Conservation (phyloP, 2,797 vertebrate species). For the Leptoclinus maculatus region DNA sequence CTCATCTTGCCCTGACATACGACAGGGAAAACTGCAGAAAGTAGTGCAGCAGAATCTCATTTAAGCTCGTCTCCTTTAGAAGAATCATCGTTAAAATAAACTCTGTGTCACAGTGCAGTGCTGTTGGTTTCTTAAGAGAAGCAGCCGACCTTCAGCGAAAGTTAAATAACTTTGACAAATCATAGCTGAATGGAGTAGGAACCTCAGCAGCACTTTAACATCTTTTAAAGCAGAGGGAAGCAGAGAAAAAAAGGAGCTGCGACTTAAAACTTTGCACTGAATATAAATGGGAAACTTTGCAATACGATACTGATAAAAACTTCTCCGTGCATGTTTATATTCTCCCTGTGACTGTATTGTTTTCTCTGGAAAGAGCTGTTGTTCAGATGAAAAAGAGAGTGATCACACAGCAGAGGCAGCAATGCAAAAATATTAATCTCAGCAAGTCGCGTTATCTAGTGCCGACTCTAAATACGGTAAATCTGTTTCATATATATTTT, state of each 20-base stretch:
- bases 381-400: constrained; percentile 32
- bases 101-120: constrained; percentile 17
- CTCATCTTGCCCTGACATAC: constrained; percentile 9
- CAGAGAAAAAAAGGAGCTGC: neutral
- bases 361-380: constrained; percentile 20
- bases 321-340: constrained; percentile 18
- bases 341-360: neutral
- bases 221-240: constrained; percentile 12
- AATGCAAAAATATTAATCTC: constrained; percentile 31
- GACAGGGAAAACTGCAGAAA: constrained; percentile 19
- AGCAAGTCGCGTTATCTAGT: neutral
- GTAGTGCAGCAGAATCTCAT: constrained; percentile 3
- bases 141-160: constrained; percentile 13
- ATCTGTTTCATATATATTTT: neutral
- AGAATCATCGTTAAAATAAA: constrained; percentile 44
- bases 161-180: constrained; percentile 43
- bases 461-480: neutral
- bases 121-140: constrained; percentile 17
- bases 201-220: constrained; percentile 31
- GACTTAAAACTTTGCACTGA: constrained; percentile 15
- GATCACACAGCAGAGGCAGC: constrained; percentile 17
- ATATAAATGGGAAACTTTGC: constrained; percentile 22
- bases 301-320: neutral
- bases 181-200: constrained; percentile 1
- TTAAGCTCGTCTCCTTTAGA: constrained; percentile 3